Evolutionary conservation across 2,113 vertebrate genomes (phyloP).

Genomic region (Oncorhynchus masou): DNA sequence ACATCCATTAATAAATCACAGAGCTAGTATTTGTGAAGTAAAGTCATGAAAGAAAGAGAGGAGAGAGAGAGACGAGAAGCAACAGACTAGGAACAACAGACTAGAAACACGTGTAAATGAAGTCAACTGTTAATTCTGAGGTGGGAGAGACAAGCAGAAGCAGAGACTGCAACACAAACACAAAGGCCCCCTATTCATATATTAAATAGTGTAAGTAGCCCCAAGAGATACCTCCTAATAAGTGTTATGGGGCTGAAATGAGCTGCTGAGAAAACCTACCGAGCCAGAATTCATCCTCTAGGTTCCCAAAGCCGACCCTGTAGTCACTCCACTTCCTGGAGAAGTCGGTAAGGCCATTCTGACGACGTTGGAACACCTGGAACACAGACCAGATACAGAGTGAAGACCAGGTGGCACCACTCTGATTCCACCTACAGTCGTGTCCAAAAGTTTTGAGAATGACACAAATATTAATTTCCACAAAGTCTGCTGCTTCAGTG

Average conservation of each 20-base stretch:
- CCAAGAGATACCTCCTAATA: too few species aligned
- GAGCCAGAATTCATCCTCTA: constrained; percentile 98
- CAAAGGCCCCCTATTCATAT: too few species aligned
- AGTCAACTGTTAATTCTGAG: background rate
- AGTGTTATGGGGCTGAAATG: too few species aligned
- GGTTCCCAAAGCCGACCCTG: constrained; percentile 88
- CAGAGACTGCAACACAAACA: too few species aligned
- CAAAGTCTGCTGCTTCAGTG: too few species aligned
- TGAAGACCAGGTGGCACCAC: background rate
- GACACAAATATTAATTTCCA: too few species aligned
- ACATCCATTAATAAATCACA: constrained; percentile 49
- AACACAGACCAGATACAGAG: background rate
- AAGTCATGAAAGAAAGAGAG: constrained; percentile 36
- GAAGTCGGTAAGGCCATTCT: constrained; percentile 94
- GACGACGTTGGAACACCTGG: constrained; percentile 94
- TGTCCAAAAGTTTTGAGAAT: too few species aligned
- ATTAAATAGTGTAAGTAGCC: too few species aligned
- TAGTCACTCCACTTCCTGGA: constrained; percentile 96
- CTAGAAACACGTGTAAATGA: background rate
- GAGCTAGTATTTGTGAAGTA: constrained; percentile 33
- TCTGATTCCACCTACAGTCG: too few species aligned
- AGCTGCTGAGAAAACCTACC: constrained; percentile 69
- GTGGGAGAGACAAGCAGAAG: too few species aligned
- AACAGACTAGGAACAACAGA: background rate
- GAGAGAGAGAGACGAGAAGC: background rate